These are phyloP conservation scores for Nyctereutes procyonoides DNA, from an alignment of 2,113 vertebrate genomes.

Conservation along the genomic window DNA sequence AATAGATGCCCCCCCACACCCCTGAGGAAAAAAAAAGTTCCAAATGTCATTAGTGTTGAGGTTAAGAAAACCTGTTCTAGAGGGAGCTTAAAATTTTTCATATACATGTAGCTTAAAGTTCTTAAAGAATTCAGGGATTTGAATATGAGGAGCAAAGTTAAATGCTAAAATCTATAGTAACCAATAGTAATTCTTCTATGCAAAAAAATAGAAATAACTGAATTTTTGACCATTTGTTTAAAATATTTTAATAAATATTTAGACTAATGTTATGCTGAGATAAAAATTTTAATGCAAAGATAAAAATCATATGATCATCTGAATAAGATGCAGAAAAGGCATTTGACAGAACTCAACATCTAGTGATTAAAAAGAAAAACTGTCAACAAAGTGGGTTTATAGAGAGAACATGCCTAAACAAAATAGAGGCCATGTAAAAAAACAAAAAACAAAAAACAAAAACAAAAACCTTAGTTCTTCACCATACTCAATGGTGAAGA, in stretches of 20 bases:
- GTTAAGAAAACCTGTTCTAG: not conserved
- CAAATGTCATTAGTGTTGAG: not conserved
- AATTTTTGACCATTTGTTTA: not conserved
- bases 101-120: not conserved
- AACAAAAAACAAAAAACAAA: not conserved
- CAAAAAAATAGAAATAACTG: not conserved
- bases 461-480: too few relatives aligned
- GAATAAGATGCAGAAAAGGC: not conserved
- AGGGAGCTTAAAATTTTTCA: not conserved
- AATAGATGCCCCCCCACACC: not conserved
- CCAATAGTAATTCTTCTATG: not conserved
- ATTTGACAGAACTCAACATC: not conserved
- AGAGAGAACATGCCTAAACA: not conserved
- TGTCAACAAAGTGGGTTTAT: not conserved
- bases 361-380: not conserved
- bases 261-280: not conserved
- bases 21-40: not conserved
- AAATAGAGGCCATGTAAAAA: not conserved
- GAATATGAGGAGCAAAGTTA: not conserved
- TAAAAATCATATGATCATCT: not conserved
- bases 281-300: not conserved
- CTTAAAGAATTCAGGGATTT: not conserved
- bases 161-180: not conserved
- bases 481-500: not conserved
- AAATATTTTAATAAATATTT: not conserved